Evolutionary conservation across 2,113 vertebrate species (phyloP), one percentile per base, ranked within the genome.

Genomic region (Amblyopsis rosae): DNA sequence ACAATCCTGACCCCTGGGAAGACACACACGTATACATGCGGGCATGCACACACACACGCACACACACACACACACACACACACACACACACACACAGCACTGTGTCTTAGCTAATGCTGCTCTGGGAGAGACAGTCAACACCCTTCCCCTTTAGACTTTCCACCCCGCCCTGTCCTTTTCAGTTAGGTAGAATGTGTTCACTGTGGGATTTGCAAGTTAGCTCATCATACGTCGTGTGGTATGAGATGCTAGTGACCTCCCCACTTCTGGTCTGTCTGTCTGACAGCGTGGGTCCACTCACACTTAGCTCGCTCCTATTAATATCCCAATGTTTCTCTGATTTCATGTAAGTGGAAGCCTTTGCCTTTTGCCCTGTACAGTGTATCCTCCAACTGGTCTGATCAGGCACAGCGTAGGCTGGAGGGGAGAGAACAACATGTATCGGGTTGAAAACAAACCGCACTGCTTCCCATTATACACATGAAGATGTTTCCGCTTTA

Each of bases 1-100:
- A 89, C 86, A 86, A 45, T 58, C 41, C 11, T 6, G 48, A 8
- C 63, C 84, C 65, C 71, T 1, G 1, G 13, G 49, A 77, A 54
- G 45, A 41, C 26, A 32, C 26, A 26, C 11, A 49, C n/a, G 13
- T 17, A 49, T 13, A 62, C 47, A 12, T n/a, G 9, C 41, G 46
- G 9, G 11, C 59, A 26, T 17, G 8, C 51, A 54, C 51, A 16
- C 51, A 54, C 51, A 16, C 56, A 53, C 7, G 10, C 12, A 54
- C 41, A 65, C 16, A 59, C 49, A 51, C 49, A 50, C 49, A 50
- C 9, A 4, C 49, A 15, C 49, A 51, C 49, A 51, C 49, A 51
- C 49, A 51, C 49, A 51, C 49, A 51, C 49, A 51, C 49, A 50
- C 3, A 50, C 49, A 50, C 49, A 41, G 35, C 35, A 6, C 45